Evolutionary conservation across 2,888 invertebrate species (phyloP), one percentile per base, ranked within the genome.

Genomic region (Cybosia mesomella): DNA sequence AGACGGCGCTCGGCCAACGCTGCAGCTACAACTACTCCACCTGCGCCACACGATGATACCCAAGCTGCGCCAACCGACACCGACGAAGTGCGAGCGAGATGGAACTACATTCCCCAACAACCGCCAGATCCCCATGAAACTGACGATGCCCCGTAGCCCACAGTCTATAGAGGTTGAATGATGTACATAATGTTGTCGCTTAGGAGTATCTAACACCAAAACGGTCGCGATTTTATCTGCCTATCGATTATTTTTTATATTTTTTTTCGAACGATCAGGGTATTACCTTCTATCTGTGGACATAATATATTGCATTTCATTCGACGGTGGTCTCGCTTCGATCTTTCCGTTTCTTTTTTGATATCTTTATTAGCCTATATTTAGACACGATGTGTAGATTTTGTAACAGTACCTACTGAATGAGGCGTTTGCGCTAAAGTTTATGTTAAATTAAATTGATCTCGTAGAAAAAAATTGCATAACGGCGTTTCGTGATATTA

Each of bases 61-160:
- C 68, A 83, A 18, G 68, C 83, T 57, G 60, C 86, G 76, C 83
- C 82, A 22, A 55, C 79, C 5, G 73, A 82, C 39, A 72, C 83
- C 4, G 83, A 85, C 32, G 92, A 94, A 59, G 95, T 95, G 71
- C 88, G 89, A 80, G 95, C 95, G 82, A 86, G 95, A 68, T 95
- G 95, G 92, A 94, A 95, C 90, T 94, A 95, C 87, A 95, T 95
- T 81, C 94, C 95, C 2, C 93, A 94, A 63, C 94, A 95, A 66
- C 94, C 94, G 13, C 94, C 94, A 72, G 94, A 94, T 75, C 94
- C 94, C 0, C 92, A 93, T 81, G 94, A 94, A 70, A 83, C 76
- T 1, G 93, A 93, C 81, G 82, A 93, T 82, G 82, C 81, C 72
- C 91, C 92, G 86, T 93, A 94, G 90, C 91, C 83, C 81, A 80